Base-by-base conservation (phyloP, 2,888 invertebrate species). In the Cosmorhoe ocellata region DNA sequence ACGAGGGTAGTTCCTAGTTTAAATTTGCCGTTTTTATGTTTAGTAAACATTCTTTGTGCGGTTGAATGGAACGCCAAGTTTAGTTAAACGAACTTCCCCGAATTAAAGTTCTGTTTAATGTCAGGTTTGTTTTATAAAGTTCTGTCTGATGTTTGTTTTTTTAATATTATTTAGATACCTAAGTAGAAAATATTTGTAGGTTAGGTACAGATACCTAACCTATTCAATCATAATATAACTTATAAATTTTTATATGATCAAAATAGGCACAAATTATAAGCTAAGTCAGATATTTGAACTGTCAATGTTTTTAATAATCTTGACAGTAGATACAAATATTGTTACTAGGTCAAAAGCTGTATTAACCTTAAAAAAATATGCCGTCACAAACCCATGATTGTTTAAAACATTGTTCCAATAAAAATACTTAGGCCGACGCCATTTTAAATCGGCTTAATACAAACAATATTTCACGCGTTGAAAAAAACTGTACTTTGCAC, bases 351-450 rank as follows among this genome's bases (percentile, higher is more conserved):
- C n/a, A 18, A 4, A 18, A 18, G 3, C 18, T 18, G 18, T 3
- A 18, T 18, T 18, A 2, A 2, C 18, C 24, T 1, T 7, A 41
- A 40, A 50, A 50, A 48, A 56, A 59, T 56, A 56, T 51, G 46
- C 44, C 52, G 52, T 59, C 55, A 65, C 65, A 65, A 64, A 69
- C 63, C 70, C 71, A 74, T n/a, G n/a, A n/a, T 74, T 74, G 74
- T 74, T 72, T 64, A 61, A 62, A 71, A 64, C 67, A 68, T 38
- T 65, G 69, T 66, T 68, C 71, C 69, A 74, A 74, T 73, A 71
- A 73, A 74, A 72, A 71, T 71, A 68, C 70, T 67, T 64, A 67
- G 69, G 54, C 41, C 12, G 67, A 59, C 66, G 74, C 74, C 74
- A 74, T 74, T 69, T 72, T 67, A 69, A 69, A 73, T 66, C 54